phyloP scores from a whole-genome alignment of 1,140 invertebrate genomes.

The Pissodes strobi region DNA sequence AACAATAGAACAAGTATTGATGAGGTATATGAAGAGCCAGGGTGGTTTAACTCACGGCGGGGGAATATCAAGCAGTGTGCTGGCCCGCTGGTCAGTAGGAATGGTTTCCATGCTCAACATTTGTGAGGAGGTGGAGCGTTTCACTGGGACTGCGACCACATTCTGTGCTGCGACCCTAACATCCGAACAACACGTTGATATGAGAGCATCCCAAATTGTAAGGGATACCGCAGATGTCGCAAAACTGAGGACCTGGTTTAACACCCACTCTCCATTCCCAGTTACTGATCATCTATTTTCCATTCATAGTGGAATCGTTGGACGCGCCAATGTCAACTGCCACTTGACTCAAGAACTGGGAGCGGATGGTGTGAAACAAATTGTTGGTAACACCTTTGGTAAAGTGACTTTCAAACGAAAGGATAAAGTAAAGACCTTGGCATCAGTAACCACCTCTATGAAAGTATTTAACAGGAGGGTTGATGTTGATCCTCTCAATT shows the following conservation, averaged over 20 bases:
- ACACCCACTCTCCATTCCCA: neutral
- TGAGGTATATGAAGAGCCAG: constrained; percentile 55
- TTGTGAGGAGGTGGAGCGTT: constrained; percentile 50
- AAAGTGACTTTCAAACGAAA: no score
- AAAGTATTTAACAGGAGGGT: no score
- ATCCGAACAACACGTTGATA: constrained; percentile 56
- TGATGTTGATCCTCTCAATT: no score
- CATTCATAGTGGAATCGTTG: no score
- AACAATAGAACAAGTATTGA: constrained; percentile 54
- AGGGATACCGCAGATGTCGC: neutral
- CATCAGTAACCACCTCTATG: no score
- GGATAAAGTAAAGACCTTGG: no score
- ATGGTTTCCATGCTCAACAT: constrained; percentile 48
- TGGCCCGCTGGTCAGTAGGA: constrained; percentile 50
- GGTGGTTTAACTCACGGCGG: constrained; percentile 52
- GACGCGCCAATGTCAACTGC: no score
- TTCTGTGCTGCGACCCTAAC: no score
- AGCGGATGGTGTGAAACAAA: no score
- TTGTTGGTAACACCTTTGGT: no score
- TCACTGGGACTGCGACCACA: constrained; percentile 45
- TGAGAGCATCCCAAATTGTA: constrained; percentile 35
- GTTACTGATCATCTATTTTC: no score
- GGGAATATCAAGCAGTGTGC: constrained; percentile 51
- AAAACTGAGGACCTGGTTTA: neutral
- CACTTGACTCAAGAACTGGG: no score